Base-by-base conservation (phyloP, 2,113 vertebrate genomes). In the Panurus biarmicus region DNA sequence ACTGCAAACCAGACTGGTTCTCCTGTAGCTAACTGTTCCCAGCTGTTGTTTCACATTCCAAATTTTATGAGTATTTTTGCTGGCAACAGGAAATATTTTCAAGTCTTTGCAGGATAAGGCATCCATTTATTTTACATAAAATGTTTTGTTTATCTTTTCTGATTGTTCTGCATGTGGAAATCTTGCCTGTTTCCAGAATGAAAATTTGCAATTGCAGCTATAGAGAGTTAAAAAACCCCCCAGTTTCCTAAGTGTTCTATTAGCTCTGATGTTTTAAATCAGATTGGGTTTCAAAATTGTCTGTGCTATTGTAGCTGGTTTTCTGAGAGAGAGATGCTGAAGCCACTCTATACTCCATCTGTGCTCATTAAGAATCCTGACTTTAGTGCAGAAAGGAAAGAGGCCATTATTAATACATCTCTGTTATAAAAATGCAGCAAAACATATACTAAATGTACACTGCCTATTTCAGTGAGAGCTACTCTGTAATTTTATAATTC, bases 31-130 rank as follows among this genome's bases (percentile, higher is more conserved):
- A 85, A 93, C 87, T 72, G 53, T 47, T 94, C 66, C 91, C 89
- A 94, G 95, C 91, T 94, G 93, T 58, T 69, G 33, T 21, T 87
- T 50, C 74, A 54, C 93, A 96, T 94, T 78, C 91, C 84, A n/a
- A 22, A 75, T 87, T 84, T 91, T 89, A 89, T 94, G 74, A 89
- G 78, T 89, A 24, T 89, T 96, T 94, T 78, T 89, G 22, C 64
- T 96, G 85, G 85, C 93, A 85, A 21, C 12, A 65, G 85, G 78
- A 61, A 69, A 67, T 79, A 72, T 83, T 90, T 93, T 89, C 31
- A 82, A 75, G 77, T 82, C 84, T 94, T 89, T 61, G 45, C 31
- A 38, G 80, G 45, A n/a, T 53, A 78, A 89, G 33, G 9, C 16
- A 75, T 62, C 35, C 29, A 26, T 90, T 87, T 93, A 51, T 89